Percentiles rank a stretch among this genome's conserved stretches.
Evolutionary conservation across 2,113 vertebrate species (phyloP).

Genomic region (Platanista minor): DNA sequence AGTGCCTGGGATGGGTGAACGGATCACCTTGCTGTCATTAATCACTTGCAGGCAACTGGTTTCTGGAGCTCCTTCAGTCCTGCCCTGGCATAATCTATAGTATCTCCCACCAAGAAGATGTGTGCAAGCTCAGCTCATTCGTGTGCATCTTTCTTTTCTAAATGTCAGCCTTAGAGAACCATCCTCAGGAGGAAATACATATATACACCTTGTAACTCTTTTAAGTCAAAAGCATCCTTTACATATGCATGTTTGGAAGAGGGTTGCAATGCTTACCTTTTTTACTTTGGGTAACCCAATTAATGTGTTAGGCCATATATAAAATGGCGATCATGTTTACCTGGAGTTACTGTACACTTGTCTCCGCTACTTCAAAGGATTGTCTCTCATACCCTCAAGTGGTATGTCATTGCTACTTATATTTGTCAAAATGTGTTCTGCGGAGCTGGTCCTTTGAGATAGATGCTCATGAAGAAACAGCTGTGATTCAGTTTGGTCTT

Average conservation of each 20-base stretch:
- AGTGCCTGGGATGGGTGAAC: constrained; percentile 70
- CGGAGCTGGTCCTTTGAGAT: neutral
- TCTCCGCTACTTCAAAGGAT: neutral
- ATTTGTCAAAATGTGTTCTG: neutral
- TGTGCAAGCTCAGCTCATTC: constrained; percentile 44
- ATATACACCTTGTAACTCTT: neutral
- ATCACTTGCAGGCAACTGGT: constrained; percentile 83
- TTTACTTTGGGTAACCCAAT: neutral
- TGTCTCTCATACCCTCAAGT: neutral
- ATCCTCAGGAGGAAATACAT: neutral
- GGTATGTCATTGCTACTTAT: neutral
- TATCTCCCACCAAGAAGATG: constrained; percentile 34
- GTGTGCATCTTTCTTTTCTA: constrained; percentile 21
- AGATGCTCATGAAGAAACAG: neutral
- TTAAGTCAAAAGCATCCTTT: neutral
- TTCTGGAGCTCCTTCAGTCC: constrained; percentile 69
- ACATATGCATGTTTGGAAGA: neutral
- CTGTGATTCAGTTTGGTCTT: neutral
- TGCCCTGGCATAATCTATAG: constrained; percentile 60
- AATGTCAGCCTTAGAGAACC: constrained; percentile 48
- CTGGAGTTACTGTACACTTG: neutral
- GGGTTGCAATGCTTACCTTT: neutral
- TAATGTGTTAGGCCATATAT: neutral
- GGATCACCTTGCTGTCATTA: constrained; percentile 78
- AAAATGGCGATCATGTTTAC: neutral